Base-by-base conservation (phyloP, 2,113 vertebrate genomes). In the Spheniscus mendiculus region DNA sequence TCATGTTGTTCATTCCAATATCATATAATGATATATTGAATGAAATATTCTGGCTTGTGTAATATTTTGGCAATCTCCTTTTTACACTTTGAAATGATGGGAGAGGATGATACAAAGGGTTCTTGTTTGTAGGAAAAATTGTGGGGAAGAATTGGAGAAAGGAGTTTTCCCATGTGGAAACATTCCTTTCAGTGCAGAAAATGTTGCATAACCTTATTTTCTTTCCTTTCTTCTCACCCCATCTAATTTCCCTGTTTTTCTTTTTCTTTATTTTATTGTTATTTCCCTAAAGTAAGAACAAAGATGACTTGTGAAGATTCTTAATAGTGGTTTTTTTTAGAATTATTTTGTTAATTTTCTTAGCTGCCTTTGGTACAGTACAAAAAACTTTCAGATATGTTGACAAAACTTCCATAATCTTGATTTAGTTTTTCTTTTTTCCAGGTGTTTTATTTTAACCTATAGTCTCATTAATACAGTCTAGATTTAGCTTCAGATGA, bases 301-400 rank as follows among this genome's bases (percentile, higher is more conserved):
- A 78, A 66, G 23, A 73, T 70, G 23, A 45, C 45, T 87, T 71
- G 12, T 52, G 49, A 90, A 86, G 45, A 55, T 73, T 86, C 72
- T 92, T 29, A 62, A 1, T 78, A 83, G 50, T 88, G 45, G 42
- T 2, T 1, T 65, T 88, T 93, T 93, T 70, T 72, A 70, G 49
- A 91, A 85, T 84, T 77, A 40, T 73, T 96, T 78, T 58, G 44
- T 74, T 92, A 30, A 52, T 88, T 91, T 97, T 93, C 63, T 67
- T 95, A 50, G 49, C 20, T 80, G 74, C 25, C 29, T 82, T 81
- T 92, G 50, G 12, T 80, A 50, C 18, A 42, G 22, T 42, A 36
- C 63, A 61, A 56, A 63, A 59, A 85, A 36, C n/a, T 71, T 66
- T 20, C 16, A 62, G n/a, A 34, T 86, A 66, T 7, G 21, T 73